Base-by-base conservation (phyloP, 2,113 vertebrate species). In the Melanerpes formicivorus region DNA sequence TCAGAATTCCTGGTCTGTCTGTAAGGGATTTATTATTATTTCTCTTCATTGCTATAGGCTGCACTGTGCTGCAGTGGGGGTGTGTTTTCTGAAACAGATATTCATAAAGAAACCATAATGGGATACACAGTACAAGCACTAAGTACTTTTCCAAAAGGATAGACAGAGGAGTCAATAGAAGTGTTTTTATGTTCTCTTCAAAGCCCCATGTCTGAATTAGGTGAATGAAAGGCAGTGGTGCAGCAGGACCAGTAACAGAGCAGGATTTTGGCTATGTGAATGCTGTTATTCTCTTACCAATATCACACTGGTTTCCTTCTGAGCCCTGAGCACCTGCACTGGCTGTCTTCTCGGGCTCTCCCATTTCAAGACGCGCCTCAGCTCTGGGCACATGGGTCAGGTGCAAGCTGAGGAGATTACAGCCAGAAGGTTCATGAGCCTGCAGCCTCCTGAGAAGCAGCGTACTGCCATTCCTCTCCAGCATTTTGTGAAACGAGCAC, bases 11-110 rank as follows among this genome's bases (percentile, higher is more conserved):
- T 87, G 62, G 58, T 90, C 87, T 94, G 69, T 80, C 95, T 85
- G 92, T 88, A 93, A 94, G 91, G 70, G 85, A 88, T 87, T 85
- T 80, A 84, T 90, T 95, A 83, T 93, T 92, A 78, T 92, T 92
- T 58, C 25, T 93, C 91, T 94, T 92, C 79, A 65, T 84, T 88
- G 84, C 96, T 88, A 92, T 95, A 94, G 95, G 93, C 96, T 95
- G 90, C 73, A 93, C 77, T 84, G 74, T 93, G 93, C 93, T 95
- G 91, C 94, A 95, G 93, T 91, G 95, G 82, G 93, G 74, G 73
- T 96, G 90, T 94, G 93, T 84, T 96, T 95, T 94, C 92, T 93
- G 90, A 91, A 88, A 78, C 1, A 87, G 93, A 93, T 91, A 92
- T 55, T 93, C 5, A 72, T 78, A 90, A 90, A 92, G 72, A 95